Evolutionary conservation across 92 coral and sea anemone species (phyloP), one percentile per base, ranked within the genome.

Genomic region (Phenganax stokvisi): DNA sequence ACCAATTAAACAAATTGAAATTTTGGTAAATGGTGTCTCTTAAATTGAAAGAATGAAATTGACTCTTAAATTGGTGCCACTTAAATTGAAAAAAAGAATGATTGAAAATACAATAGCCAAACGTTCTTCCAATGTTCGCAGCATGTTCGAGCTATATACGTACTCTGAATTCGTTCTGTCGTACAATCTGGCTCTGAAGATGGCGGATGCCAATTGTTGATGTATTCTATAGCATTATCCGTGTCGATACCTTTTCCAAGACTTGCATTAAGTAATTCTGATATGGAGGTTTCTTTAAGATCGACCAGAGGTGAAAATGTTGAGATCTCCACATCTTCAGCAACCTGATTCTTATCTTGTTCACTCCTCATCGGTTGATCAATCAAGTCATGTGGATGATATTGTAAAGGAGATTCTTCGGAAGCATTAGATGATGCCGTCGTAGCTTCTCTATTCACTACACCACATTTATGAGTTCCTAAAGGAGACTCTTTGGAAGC

Each of bases 321-420:
- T 76, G 69, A 60, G 8, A 44, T 69, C 44, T 76, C 81, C 12
- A 56, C 20, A 69, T 76, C 56, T 8, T 37, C 53, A 57, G 12
- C 16, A 53, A n/a, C 70, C 60, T 44, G 28, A 16, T 29, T 15
- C n/a, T 69, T 12, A 54, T 29, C 73, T 16, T 68, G 6, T 57
- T 60, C 57, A 60, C 69, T 27, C 70, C n/a, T 76, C 81, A 76
- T 76, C 58, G 81, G 81, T 30, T 76, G 81, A 56, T 76, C n/a
- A 9, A 55, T 54, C 61, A 76, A 58, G 47, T 76, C 81, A 58
- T 76, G 81, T 5, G 81, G 81, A 76, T 76, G 81, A 27, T 58
- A 55, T 7, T 28, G 56, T 15, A 76, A 12, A 7, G 79, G 9
- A 3, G 64, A 76, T 57, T 60, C 29, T 55, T 3, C 81, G 15